phyloP scores from a whole-genome alignment of 2,113 vertebrate genomes.

The Petaurus breviceps region DNA sequence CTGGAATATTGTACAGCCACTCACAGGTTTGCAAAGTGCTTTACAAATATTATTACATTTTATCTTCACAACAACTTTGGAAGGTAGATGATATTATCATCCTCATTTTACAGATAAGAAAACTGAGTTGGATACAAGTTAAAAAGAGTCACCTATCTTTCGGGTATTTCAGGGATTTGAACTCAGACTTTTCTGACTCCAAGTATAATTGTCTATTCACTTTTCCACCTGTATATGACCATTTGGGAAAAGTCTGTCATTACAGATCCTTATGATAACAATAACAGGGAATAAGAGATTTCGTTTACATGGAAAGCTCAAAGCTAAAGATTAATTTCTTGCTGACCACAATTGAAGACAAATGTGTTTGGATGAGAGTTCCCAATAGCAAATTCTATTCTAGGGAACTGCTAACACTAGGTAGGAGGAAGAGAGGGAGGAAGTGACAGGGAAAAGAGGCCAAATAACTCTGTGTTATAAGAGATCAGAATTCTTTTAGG shows the following conservation, averaged over 20 bases:
- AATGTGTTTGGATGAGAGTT: slow-evolving; percentile 35
- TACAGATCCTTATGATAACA: background rate
- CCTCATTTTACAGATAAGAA: no score
- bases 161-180: background rate
- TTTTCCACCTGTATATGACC: background rate
- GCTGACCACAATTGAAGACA: background rate
- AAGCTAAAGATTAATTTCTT: slow-evolving; percentile 3
- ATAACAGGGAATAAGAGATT: background rate
- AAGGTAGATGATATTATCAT: no score
- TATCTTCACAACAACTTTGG: no score
- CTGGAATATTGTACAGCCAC: no score
- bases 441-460: slow-evolving; percentile 55
- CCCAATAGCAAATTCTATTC: background rate
- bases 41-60: no score
- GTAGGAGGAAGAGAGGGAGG: background rate
- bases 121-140: background rate
- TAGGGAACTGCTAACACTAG: background rate
- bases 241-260: background rate
- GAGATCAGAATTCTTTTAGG: slow-evolving; percentile 62
- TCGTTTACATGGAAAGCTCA: background rate
- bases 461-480: slow-evolving; percentile 55
- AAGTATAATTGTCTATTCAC: background rate
- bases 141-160: background rate
- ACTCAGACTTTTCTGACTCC: background rate
- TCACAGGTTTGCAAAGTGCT: no score